Base-by-base conservation (phyloP, 2,888 invertebrate species). In the Aleiodes testaceus region DNA sequence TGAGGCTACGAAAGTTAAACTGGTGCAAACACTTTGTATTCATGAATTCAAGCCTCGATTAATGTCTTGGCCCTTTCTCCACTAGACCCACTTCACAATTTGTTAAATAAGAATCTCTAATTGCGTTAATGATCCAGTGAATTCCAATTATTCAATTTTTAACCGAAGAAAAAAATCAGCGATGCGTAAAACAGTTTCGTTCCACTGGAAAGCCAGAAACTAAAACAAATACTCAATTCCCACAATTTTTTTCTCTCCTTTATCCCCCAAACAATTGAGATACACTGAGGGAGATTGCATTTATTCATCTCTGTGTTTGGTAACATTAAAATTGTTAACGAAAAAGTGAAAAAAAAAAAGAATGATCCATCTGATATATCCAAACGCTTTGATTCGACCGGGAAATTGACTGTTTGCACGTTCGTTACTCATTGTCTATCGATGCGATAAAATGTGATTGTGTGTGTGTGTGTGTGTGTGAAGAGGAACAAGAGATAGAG, bases 1-100 rank as follows among this genome's bases (percentile, higher is more conserved):
- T 78, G 72, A 77, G 78, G 80, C 30, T 59, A 47, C 55, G 50
- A 61, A 63, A 71, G 70, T 71, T 61, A 72, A 72, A 72, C 67
- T 75, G 74, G 75, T 66, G 74, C 70, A 74, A 74, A 81, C 77
- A 76, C 73, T 82, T 82, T 79, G 72, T 80, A 82, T 82, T 81
- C 81, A 82, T 81, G 82, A 81, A 82, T 82, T 82, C 81, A 67
- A 72, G 64, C 52, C 63, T 72, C 67, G 67, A 72, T 72, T 72
- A 68, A 64, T 72, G 67, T 72, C 61, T 66, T 71, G 11, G 36
- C 16, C 44, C 47, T 30, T 49, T 20, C 42, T 50, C 42, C 45
- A 12, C n/a, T 22, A 16, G 49, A 6, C 26, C 3, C 26, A 14
- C 16, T 49, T 14, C 11, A 14, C 7, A 49, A n/a, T 49, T 49